phyloP scores from a whole-genome alignment of 2,888 invertebrate species.

The Limulus polyphemus region DNA sequence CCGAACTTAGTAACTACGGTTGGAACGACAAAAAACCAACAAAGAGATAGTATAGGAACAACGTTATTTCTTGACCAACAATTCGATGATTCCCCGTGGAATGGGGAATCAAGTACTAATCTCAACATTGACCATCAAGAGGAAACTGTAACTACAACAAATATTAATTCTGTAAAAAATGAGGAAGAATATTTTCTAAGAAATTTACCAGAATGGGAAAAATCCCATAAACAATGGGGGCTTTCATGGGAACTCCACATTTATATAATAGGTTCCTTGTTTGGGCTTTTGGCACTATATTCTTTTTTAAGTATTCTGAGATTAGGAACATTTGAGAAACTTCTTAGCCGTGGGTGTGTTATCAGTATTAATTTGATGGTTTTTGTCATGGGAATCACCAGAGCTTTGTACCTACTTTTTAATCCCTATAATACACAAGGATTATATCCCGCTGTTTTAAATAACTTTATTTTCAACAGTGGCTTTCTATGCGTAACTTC shows the following conservation, averaged over 20 bases:
- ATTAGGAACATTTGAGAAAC: conserved; percentile 55
- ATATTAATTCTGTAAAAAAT: no score
- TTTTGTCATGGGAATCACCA: conserved; percentile 58
- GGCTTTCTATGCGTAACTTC: conserved; percentile 76
- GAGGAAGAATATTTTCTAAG: no score
- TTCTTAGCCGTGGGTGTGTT: conserved; percentile 77
- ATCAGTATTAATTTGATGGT: conserved; percentile 69
- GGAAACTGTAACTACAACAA: no score
- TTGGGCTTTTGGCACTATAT: conserved; percentile 67
- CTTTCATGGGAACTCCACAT: conserved; percentile 86
- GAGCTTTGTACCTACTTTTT: conserved; percentile 71
- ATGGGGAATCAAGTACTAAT: no score
- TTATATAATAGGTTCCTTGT: conserved; percentile 70
- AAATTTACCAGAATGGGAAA: conserved; percentile 31
- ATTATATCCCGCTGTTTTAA: conserved; percentile 59
- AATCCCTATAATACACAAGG: conserved; percentile 82
- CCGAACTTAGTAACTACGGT: no score
- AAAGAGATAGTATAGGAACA: no score
- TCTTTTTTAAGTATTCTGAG: conserved; percentile 74
- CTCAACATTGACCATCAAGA: no score
- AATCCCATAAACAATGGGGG: conserved; percentile 38
- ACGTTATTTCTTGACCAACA: no score
- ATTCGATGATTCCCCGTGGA: no score
- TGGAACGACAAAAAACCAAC: no score
- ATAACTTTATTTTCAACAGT: conserved; percentile 67